These are phyloP conservation scores for Nerophis lumbriciformis DNA, from an alignment of 2,113 vertebrate species.

Conservation along the genomic window DNA sequence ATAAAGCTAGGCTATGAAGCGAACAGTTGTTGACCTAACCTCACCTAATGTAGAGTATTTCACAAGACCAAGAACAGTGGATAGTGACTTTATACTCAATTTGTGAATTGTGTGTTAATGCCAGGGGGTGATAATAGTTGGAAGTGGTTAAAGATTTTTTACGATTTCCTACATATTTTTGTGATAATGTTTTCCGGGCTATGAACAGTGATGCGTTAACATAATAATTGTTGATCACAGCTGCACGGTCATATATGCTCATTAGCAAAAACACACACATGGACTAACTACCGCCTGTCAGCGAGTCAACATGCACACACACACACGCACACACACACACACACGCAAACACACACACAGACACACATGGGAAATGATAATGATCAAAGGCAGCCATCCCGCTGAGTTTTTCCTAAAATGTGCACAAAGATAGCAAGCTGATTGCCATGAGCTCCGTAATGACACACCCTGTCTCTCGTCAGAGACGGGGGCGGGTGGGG, in stretches of 20 bases:
- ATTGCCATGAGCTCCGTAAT: slow-evolving; percentile 28
- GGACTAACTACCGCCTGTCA: slow-evolving; percentile 35
- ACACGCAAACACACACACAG: not conserved
- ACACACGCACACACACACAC: not conserved
- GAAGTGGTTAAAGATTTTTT: too few species aligned
- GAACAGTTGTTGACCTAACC: too few species aligned
- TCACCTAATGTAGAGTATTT: too few species aligned
- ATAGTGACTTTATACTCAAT: too few species aligned
- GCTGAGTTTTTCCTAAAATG: slow-evolving; percentile 34
- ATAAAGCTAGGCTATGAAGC: too few species aligned
- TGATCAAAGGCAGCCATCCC: slow-evolving; percentile 48
- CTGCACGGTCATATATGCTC: slow-evolving; percentile 1
- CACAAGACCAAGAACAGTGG: too few species aligned
- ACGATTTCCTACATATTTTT: too few species aligned
- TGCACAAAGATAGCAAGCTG: slow-evolving; percentile 30
- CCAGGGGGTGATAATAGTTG: too few species aligned
- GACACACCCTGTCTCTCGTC: slow-evolving; percentile 23
- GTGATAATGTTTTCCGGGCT: too few species aligned
- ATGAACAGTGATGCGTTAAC: too few species aligned
- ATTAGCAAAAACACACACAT: slow-evolving; percentile 36
- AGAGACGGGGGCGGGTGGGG: not conserved
- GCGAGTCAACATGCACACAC: not conserved
- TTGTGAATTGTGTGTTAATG: too few species aligned
- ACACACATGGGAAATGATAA: slow-evolving; percentile 42
- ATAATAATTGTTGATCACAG: not conserved